phyloP scores from a whole-genome alignment of 2,113 vertebrate species.

The Sceloporus undulatus region DNA sequence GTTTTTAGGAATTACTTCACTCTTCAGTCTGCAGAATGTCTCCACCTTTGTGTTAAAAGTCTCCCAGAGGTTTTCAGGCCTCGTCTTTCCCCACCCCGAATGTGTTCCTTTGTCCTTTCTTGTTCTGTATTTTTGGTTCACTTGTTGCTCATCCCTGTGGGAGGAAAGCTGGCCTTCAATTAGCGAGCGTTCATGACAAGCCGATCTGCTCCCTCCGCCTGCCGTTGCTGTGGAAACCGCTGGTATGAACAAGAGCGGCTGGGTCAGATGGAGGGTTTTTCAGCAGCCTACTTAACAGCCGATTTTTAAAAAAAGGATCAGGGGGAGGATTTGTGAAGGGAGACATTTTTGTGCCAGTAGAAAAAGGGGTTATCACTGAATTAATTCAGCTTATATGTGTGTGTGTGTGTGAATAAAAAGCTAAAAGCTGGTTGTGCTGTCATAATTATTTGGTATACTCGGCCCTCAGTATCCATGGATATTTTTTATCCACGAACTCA shows the following conservation, averaged over 20 bases:
- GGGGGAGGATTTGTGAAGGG: neutral
- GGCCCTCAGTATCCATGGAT: no score
- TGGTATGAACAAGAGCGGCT: slow-evolving; percentile 14
- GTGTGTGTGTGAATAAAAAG: neutral
- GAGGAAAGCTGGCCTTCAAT: slow-evolving; percentile 56
- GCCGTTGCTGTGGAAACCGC: slow-evolving; percentile 65
- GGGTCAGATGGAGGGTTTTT: slow-evolving; percentile 46
- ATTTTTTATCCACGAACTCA: no score
- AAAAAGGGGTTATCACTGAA: slow-evolving; percentile 40
- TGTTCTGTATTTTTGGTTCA: slow-evolving; percentile 63
- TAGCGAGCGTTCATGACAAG: slow-evolving; percentile 55
- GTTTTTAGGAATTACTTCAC: neutral
- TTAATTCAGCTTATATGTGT: slow-evolving; percentile 21
- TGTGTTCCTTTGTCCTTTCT: slow-evolving; percentile 33
- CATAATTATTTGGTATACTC: neutral
- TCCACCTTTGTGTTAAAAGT: neutral
- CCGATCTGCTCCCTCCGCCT: slow-evolving; percentile 37
- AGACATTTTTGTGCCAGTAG: neutral
- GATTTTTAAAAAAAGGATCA: slow-evolving; percentile 14
- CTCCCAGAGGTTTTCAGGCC: fast-evolving
- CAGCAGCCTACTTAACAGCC: slow-evolving; percentile 39
- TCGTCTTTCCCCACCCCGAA: neutral
- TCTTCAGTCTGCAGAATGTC: neutral
- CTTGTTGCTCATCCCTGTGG: slow-evolving; percentile 66
- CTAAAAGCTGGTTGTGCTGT: slow-evolving; percentile 20